Evolutionary conservation across 2,797 vertebrate genomes (phyloP), one percentile per base, ranked within the genome.

Genomic region (Microctenopoma lineatum): DNA sequence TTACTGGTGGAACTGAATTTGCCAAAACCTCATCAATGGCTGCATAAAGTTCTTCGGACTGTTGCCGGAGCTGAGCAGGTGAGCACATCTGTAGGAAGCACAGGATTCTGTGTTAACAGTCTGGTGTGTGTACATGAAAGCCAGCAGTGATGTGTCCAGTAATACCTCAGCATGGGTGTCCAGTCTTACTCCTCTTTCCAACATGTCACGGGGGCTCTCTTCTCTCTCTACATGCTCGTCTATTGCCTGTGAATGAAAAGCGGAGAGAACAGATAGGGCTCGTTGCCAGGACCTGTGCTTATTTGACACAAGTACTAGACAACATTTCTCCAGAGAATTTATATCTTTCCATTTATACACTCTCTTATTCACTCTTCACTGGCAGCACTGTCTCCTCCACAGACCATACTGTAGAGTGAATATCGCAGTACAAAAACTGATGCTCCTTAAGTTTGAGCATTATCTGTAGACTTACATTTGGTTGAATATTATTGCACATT

Each of bases 31-130:
- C 92, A 88, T 99, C 96, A 83, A 99, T 98, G 51, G 90, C 93
- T 29, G 97, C 95, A 66, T 96, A 99, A 39, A 99, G 88, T 76
- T 98, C 97, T 84, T 96, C 95, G 2, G 97, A 97, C 91, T 97
- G 93, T 73, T 97, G 95, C 65, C 97, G 94, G 59, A 98, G 94
- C 75, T 97, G 94, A 75, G 96, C 95, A 15, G 98, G 97, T 0
- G 94, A 97, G 81, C 93, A 96, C 88, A 97, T 95, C 98, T 99
- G 82, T 53, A 84, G 83, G 85, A 85, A 74, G 6, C 25, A 60
- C 4, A 51, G 4, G 39, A 18, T 50, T 4, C 34, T 26, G 36
- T 7, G 32, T 59, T 16, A 15, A 0, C 4, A 0, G 9, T 27
- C 3, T 10, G 7, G 18, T 2, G 13, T 34, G 26, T 21, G 6